phyloP scores from a whole-genome alignment of 2,888 invertebrate species.

The Aethes cnicana region DNA sequence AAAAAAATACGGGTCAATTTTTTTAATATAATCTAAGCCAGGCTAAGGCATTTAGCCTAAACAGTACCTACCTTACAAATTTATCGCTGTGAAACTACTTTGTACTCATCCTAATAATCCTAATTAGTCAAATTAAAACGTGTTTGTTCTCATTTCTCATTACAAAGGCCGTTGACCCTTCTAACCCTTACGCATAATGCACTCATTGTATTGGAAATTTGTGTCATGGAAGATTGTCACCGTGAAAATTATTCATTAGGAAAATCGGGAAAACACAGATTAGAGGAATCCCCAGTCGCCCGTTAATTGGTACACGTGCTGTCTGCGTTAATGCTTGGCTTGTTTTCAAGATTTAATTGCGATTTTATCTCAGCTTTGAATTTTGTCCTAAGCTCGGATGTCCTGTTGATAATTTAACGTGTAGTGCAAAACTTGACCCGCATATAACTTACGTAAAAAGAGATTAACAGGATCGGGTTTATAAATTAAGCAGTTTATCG shows the following conservation, averaged over 20 bases:
- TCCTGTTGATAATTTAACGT: not conserved
- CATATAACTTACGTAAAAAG: no score
- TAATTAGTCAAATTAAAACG: no score
- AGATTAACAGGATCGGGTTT: no score
- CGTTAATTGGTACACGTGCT: constrained; percentile 49
- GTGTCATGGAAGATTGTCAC: constrained; percentile 55
- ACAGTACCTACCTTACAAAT: no score
- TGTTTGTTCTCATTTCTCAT: constrained; percentile 4
- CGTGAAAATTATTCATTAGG: constrained; percentile 65
- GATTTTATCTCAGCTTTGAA: constrained; percentile 9
- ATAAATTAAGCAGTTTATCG: no score
- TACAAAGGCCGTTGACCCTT: constrained; percentile 37
- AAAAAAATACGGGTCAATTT: no score
- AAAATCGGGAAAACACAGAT: constrained; percentile 59
- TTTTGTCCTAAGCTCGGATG: not conserved
- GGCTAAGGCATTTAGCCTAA: no score
- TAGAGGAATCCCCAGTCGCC: constrained; percentile 57
- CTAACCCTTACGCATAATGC: constrained; percentile 43
- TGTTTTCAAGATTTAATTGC: constrained; percentile 19
- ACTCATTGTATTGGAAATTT: constrained; percentile 65
- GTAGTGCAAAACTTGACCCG: no score
- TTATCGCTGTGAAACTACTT: no score
- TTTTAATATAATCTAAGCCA: no score
- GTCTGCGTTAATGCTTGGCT: constrained; percentile 13
- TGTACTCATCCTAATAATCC: no score